Percentiles rank a stretch among this genome's conserved stretches.
Conservation (phyloP, 2,797 vertebrate genomes). For the Pagetopsis macropterus region DNA sequence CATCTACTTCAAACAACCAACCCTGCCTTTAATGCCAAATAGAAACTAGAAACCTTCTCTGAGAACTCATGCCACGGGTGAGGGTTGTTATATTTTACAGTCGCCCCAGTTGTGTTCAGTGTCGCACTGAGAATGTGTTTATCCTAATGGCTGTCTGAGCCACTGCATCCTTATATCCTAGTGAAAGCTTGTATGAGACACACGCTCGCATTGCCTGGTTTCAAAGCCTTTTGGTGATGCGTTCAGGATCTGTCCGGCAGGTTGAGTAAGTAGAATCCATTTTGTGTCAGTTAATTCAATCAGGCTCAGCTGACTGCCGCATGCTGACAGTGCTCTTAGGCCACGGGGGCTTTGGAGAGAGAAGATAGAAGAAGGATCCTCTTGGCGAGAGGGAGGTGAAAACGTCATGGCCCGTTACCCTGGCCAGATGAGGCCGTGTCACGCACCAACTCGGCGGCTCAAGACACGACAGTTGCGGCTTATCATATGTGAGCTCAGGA, state of each 20-base stretch:
- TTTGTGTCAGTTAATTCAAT: constrained; percentile 74
- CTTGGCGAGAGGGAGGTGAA: constrained; percentile 52
- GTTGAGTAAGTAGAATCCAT: constrained; percentile 63
- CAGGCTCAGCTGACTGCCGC: constrained; percentile 62
- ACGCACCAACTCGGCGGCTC: constrained; percentile 60
- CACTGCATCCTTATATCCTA: constrained; percentile 15
- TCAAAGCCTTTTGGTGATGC: constrained; percentile 54
- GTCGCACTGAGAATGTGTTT: constrained; percentile 42
- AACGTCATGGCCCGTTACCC: constrained; percentile 65
- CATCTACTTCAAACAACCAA: constrained; percentile 39
- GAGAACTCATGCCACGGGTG: constrained; percentile 20
- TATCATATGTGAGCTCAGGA: constrained; percentile 67
- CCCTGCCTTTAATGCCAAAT: constrained; percentile 40
- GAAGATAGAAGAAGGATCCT: constrained; percentile 61
- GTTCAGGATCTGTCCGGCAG: constrained; percentile 61
- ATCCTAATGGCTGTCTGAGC: constrained; percentile 46
- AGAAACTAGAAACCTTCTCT: constrained; percentile 40
- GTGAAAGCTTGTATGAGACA: constrained; percentile 39
- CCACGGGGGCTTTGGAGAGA: constrained; percentile 51
- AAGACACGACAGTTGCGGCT: constrained; percentile 66
- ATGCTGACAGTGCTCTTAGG: constrained; percentile 58
- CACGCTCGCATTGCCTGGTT: constrained; percentile 27
- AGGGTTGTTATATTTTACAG: constrained; percentile 50
- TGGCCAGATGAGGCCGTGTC: constrained; percentile 64
- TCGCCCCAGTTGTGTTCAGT: constrained; percentile 28